Evolutionary conservation across 2,888 invertebrate species (phyloP), one percentile per base, ranked within the genome.

Genomic region (Schizaphis graminum): DNA sequence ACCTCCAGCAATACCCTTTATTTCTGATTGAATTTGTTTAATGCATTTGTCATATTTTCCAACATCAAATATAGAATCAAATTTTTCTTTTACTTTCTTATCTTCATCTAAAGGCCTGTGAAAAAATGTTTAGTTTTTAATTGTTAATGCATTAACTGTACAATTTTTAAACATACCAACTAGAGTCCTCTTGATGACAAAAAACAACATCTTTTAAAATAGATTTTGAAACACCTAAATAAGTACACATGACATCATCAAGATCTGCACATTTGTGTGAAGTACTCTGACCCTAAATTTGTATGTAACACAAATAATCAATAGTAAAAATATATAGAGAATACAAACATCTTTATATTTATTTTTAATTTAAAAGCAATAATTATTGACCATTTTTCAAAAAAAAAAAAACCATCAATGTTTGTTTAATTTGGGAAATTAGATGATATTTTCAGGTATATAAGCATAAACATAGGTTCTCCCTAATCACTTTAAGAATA

Each of bases 41-140:
- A 99, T 97, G 94, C 98, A 98, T 95, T 98, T 98, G 95, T 98
- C 98, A 95, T 99, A 99, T 95, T 98, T 97, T 0, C 98, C 97
- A 0, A 99, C 98, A 95, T 99, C 99, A 96, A 99, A 99, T 95
- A 99, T 99, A 95, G 98, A 98, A 97, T 99, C 99, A 96, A 99
- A 99, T 95, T 98, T 98, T 95, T 98, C 98, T 96, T 99, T 99
- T 0, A 99, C 97, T 95, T 98, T 98, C 96, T 98, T 98, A 0
- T 98, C 98, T 96, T 99, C 99, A 95, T 99, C 98, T 93, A 99
- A 96, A 0, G 99, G 99, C 99, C 96, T 97, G 95, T 26, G 95
- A 95, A 88, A 94, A 95, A 94, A 35, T 47, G 41, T 90, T 41
- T 44, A 77, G 53, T 57, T 87, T 61, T 61, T 13, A 89, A 11